Base-by-base conservation (phyloP, 2,113 vertebrate genomes). In the Tapirus terrestris region DNA sequence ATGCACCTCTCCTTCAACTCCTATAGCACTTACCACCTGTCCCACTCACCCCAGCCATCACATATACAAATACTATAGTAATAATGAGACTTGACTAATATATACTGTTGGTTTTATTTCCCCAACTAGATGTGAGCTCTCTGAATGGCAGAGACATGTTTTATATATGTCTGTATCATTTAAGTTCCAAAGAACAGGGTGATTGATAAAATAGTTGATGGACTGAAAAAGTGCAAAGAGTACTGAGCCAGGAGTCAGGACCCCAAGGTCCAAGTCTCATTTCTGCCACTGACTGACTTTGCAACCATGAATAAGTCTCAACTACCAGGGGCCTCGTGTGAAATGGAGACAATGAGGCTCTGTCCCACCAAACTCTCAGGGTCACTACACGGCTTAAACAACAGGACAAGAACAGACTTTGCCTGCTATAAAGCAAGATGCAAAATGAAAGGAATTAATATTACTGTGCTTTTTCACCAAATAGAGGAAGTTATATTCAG, bases 181-280 rank as follows among this genome's bases (percentile, higher is more conserved):
- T 76, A 25, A 53, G 17, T 89, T 72, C 39, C 65, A 88, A 76
- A 88, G 70, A 11, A 23, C 43, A 93, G 20, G 14, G 84, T 48
- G 12, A 72, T 0, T n/a, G 73, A 36, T 85, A 23, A 12, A 2
- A 39, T 1, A 29, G 33, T 0, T 17, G 23, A 70, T 16, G 10
- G 23, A 56, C 23, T 58, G 36, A 72, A 53, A 87, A 33, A 68
- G 20, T 9, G 17, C 58, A 63, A 10, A 23, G 17, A 76, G 72
- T 31, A 72, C 51, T 77, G 87, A 23, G 68, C 63, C 11, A 29
- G 83, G 20, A 72, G 33, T 53, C 63, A 89, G 91, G 83, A 58
- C 21, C 18, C 11, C 9, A 2, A 33, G 58, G n/a, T n/a, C 14
- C 16, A 31, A 60, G 92, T 23, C 61, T 61, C 39, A 61, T 18